Percentiles rank a stretch among this genome's conserved stretches.
Evolutionary conservation across 2,113 vertebrate species (phyloP).

Genomic region (Vidua chalybeata): DNA sequence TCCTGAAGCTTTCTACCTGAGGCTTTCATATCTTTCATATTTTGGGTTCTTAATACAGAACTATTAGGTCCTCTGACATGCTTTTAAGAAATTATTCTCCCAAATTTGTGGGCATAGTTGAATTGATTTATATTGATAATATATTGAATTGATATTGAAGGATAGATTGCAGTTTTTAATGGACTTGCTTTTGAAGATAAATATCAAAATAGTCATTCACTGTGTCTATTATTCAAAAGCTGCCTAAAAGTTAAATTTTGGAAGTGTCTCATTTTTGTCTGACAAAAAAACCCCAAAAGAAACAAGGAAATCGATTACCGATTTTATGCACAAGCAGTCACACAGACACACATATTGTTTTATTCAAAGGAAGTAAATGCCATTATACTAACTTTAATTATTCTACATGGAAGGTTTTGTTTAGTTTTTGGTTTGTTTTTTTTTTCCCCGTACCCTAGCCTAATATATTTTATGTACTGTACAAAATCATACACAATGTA

Average conservation of each 20-base stretch:
- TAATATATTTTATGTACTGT: neutral
- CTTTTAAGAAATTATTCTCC: neutral
- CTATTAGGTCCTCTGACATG: neutral
- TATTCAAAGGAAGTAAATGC: neutral
- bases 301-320: neutral
- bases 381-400: neutral
- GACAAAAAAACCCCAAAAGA: neutral
- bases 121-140: too few relatives aligned
- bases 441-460: neutral
- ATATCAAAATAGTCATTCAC: neutral
- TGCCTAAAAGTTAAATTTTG: neutral
- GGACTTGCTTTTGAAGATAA: neutral
- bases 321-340: neutral
- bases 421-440: too few relatives aligned
- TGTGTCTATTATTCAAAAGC: neutral
- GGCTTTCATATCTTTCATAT: neutral
- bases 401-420: neutral
- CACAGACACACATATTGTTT: rapidly evolving
- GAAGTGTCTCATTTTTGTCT: neutral
- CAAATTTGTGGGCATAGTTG: neutral
- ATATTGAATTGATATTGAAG: too few relatives aligned
- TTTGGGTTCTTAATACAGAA: neutral
- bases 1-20: neutral
- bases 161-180: neutral
- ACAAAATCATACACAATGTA: neutral